phyloP scores from a whole-genome alignment of 2,888 invertebrate species.

The Phlogophora meticulosa region DNA sequence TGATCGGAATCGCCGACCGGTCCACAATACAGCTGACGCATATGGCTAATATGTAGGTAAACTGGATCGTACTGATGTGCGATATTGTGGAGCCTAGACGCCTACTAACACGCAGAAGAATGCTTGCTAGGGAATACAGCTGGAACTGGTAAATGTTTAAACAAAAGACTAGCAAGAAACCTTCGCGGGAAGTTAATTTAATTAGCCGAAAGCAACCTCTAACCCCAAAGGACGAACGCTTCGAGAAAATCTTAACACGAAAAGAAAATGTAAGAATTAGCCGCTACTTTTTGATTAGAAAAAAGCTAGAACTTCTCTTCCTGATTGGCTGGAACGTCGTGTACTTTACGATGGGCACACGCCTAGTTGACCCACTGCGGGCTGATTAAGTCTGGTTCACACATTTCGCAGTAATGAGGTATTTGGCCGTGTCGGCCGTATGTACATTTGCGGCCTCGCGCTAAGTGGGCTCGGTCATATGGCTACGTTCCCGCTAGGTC shows the following conservation, averaged over 20 bases:
- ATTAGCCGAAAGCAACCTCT: conserved; percentile 5
- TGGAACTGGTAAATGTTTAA: not conserved
- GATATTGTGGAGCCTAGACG: not conserved
- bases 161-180: conserved; percentile 2
- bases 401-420: conserved; percentile 58
- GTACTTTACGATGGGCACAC: conserved; percentile 42
- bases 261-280: conserved; percentile 14
- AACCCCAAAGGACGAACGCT: not conserved
- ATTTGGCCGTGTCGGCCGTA: conserved; percentile 55
- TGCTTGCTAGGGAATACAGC: not conserved
- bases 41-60: conserved; percentile 41
- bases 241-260: not conserved
- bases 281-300: conserved; percentile 9
- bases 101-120: not conserved
- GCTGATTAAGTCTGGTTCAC: conserved; percentile 57
- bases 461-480: conserved; percentile 68
- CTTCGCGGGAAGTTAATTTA: not conserved
- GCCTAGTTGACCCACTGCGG: conserved; percentile 50
- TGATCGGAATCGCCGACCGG: conserved; percentile 47
- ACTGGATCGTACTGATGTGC: conserved; percentile 2
- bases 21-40: conserved; percentile 54
- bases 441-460: conserved; percentile 64
- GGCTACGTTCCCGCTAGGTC: conserved; percentile 72
- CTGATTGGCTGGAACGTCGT: conserved; percentile 32
- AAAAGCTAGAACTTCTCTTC: conserved; percentile 24